Evolutionary conservation across 2,113 vertebrate species (phyloP), one percentile per base, ranked within the genome.

Genomic region (Hippopotamus amphibius): DNA sequence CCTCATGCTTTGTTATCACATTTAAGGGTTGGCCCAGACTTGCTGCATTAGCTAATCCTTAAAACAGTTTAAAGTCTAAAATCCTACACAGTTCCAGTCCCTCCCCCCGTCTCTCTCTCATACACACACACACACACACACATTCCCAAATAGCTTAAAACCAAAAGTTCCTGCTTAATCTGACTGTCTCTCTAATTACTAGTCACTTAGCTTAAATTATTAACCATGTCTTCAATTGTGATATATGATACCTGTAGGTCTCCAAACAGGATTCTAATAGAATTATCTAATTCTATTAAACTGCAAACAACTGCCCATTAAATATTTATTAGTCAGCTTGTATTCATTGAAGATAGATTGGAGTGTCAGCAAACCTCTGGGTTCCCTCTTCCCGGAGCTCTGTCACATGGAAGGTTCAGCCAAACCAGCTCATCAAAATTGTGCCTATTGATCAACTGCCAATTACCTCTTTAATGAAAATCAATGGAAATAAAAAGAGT

Each of bases 231-330:
- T 97, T 98, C 96, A 0, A 82, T 94, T 96, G 97, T 98, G 98
- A 99, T 98, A 89, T 98, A 99, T 98, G 97, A 98, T 96, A 97
- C 97, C 96, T 98, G 96, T 97, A 98, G 97, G 97, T 98, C 96
- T 98, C 98, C 95, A 98, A 99, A 98, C 98, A 98, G 98, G 96
- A 98, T 97, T 97, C 97, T 98, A 98, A 99, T 98, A 98, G 98
- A 99, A 98, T 99, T 99, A 99, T 98, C 98, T 98, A 99, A 98
- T 99, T 99, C 98, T 98, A 99, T 99, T 99, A 98, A 99, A 98
- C 97, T 98, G 98, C 98, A 98, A 98, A 99, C 98, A 99, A 98
- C 95, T 98, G 96, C 1, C 95, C 93, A 98, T 99, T 98, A 99
- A 99, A 98, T 98, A 99, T 99, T 99, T 99, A 98, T 98, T 98